Conservation (phyloP, 2,888 invertebrate genomes). For the Ectobius pallidus region DNA sequence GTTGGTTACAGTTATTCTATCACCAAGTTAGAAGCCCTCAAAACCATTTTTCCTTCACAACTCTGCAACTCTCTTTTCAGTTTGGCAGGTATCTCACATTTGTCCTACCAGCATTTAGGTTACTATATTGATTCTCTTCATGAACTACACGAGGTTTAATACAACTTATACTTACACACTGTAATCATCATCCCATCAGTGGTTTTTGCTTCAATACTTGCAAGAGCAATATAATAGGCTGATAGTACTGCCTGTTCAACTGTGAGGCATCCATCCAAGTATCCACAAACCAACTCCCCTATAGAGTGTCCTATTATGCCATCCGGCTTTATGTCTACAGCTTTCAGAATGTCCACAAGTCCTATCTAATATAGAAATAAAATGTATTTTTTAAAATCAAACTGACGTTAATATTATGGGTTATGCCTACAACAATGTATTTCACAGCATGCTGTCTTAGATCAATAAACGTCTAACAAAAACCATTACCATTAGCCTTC, state of each 20-base stretch:
- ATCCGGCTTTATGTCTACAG: slow-evolving; percentile 69
- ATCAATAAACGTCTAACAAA: no score
- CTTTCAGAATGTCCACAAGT: slow-evolving; percentile 66
- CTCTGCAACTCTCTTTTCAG: background rate
- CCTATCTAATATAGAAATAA: no score
- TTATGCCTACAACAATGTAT: no score
- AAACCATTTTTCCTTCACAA: background rate
- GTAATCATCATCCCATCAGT: slow-evolving; percentile 88
- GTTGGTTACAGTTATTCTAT: no score
- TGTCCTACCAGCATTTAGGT: no score
- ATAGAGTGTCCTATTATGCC: slow-evolving; percentile 75
- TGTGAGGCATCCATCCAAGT: slow-evolving; percentile 67
- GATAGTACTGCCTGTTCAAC: slow-evolving; percentile 62
- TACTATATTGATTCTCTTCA: background rate
- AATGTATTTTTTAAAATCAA: no score
- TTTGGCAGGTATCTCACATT: no score
- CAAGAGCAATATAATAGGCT: slow-evolving; percentile 71
- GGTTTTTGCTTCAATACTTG: slow-evolving; percentile 72
- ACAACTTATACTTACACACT: slow-evolving; percentile 70
- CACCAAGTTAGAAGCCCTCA: background rate
- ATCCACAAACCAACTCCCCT: slow-evolving; percentile 69
- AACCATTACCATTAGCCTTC: no score
- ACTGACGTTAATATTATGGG: no score
- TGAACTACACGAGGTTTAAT: background rate
- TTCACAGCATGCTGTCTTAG: no score